Evolutionary conservation across 1,140 invertebrate genomes (phyloP).

Genomic region (Drosophila kanapiae): DNA sequence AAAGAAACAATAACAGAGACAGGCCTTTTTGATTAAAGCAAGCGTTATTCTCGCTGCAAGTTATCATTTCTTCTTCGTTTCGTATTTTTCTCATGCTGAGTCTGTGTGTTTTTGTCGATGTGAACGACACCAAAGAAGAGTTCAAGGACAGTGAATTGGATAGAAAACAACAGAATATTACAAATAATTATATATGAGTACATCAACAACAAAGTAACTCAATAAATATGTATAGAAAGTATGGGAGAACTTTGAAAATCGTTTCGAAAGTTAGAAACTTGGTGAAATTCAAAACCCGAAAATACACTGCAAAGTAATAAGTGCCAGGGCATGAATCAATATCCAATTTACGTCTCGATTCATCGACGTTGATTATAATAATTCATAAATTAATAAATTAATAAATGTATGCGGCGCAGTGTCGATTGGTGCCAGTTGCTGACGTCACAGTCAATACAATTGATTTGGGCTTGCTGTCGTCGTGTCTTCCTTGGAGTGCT

Average conservation of each 20-base stretch:
- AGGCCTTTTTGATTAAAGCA: slow-evolving; percentile 22
- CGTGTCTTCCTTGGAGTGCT: slow-evolving; percentile 11
- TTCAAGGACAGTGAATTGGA: slow-evolving; percentile 31
- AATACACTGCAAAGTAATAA: slow-evolving; percentile 14
- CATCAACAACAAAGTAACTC: not conserved
- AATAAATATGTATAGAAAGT: not conserved
- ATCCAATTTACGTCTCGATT: slow-evolving; percentile 27
- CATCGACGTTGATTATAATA: slow-evolving; percentile 38
- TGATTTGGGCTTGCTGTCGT: slow-evolving; percentile 21
- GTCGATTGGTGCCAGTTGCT: slow-evolving; percentile 46
- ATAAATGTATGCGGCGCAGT: slow-evolving; percentile 38
- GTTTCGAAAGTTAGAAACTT: slow-evolving; percentile 3
- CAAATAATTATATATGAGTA: not conserved
- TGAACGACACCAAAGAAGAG: slow-evolving; percentile 26
- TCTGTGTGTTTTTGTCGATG: slow-evolving; percentile 12
- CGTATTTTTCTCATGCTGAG: slow-evolving; percentile 11
- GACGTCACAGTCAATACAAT: slow-evolving; percentile 36
- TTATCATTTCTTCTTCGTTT: slow-evolving; percentile 36
- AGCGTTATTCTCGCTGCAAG: slow-evolving; percentile 19
- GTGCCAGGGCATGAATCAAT: slow-evolving; percentile 10
- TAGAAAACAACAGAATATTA: slow-evolving; percentile 22
- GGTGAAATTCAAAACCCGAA: slow-evolving; percentile 14
- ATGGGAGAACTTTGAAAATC: not conserved
- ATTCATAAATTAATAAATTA: slow-evolving; percentile 51
- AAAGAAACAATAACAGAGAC: slow-evolving; percentile 1